phyloP scores from a whole-genome alignment of 23 tunicate species.

The Botrylloides violaceus region DNA sequence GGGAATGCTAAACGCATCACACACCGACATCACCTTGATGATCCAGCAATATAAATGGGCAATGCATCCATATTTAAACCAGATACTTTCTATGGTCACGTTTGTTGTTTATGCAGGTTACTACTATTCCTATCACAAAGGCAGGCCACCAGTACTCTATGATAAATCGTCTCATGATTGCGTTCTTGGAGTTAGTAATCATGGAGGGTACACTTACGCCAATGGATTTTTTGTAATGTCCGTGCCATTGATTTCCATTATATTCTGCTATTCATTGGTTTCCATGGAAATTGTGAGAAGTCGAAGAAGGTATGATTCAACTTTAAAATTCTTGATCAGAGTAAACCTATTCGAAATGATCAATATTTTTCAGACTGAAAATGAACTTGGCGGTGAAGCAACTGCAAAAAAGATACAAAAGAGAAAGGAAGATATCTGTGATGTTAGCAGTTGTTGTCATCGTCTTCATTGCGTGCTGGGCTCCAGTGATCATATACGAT shows the following conservation, averaged over 20 bases:
- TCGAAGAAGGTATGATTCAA: conserved; percentile 28
- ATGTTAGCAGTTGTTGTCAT: conserved; percentile 34
- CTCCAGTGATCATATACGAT: conserved; percentile 30
- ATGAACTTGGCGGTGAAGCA: conserved; percentile 17
- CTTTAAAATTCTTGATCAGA: not conserved
- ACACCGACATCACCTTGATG: no score
- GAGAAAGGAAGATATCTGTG: conserved; percentile 18
- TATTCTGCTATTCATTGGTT: conserved; percentile 23
- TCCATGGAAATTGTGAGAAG: conserved; percentile 21
- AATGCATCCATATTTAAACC: no score
- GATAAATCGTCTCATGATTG: conserved; percentile 28
- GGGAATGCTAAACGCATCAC: no score
- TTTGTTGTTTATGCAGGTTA: no score
- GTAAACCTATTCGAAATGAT: no score
- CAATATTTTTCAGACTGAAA: conserved; percentile 18
- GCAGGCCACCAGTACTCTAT: conserved; percentile 33
- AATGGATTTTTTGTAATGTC: conserved; percentile 33
- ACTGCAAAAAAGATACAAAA: conserved; percentile 9
- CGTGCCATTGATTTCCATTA: conserved; percentile 22
- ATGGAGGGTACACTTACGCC: conserved; percentile 35
- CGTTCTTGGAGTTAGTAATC: conserved; percentile 26
- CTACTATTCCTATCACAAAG: conserved; percentile 8
- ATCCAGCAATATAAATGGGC: no score
- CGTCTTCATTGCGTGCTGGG: conserved; percentile 34
- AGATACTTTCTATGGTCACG: no score